Evolutionary conservation across 2,888 invertebrate species (phyloP).

Genomic region (Apodemia hepburni): DNA sequence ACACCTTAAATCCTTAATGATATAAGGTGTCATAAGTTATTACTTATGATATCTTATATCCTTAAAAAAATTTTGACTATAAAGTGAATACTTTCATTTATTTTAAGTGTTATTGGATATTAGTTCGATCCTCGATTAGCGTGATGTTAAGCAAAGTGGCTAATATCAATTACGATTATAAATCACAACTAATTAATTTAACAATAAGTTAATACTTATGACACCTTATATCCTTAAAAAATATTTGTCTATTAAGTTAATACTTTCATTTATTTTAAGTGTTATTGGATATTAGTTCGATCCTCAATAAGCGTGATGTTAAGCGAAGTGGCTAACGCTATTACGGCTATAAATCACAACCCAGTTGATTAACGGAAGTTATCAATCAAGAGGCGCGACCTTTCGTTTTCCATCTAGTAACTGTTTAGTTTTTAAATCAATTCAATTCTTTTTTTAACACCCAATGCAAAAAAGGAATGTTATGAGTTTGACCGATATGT

Average conservation of each 20-base stretch:
- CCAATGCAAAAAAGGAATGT: too few relatives aligned
- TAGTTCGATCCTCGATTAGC: not conserved
- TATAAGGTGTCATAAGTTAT: too few relatives aligned
- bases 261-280: not conserved
- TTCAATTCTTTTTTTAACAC: not conserved
- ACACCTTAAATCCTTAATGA: too few relatives aligned
- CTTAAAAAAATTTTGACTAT: too few relatives aligned
- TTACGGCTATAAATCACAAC: conserved; percentile 13
- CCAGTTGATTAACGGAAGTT: conserved; percentile 14
- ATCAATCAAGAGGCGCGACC: conserved; percentile 13
- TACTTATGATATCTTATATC: too few relatives aligned
- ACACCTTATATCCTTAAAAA: too few relatives aligned
- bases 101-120: conserved; percentile 1
- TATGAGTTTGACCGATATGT: too few relatives aligned
- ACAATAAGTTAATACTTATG: too few relatives aligned
- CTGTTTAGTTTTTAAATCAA: not conserved
- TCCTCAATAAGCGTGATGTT: not conserved
- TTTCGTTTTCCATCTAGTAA: conserved; percentile 2
- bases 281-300: conserved; percentile 1
- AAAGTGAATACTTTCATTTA: too few relatives aligned
- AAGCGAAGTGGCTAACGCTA: conserved; percentile 13
- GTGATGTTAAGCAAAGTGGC: conserved; percentile 10
- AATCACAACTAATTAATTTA: too few relatives aligned
- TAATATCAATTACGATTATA: conserved; percentile 5
- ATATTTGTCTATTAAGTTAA: too few relatives aligned